A percentile compares a stretch with the other conserved stretches of the same genome.
These are phyloP conservation scores for Calidris pygmaea DNA, from an alignment of 2,113 vertebrate genomes.

Conservation along the genomic window DNA sequence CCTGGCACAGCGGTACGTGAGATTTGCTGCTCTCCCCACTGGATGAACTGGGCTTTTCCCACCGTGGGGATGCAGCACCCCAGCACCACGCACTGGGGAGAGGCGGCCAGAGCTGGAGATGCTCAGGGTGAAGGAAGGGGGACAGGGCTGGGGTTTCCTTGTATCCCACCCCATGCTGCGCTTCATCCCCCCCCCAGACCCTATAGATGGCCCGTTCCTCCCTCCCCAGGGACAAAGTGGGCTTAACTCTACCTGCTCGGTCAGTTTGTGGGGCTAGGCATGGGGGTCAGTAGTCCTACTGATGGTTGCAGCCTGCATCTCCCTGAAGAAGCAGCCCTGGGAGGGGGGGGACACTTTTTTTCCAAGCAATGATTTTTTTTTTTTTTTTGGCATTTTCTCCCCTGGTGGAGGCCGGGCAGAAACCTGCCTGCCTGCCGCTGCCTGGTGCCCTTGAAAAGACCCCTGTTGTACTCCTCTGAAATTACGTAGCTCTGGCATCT, in stretches of 20 bases:
- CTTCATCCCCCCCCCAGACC: neutral
- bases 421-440: neutral
- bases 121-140: neutral
- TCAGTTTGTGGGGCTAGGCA: fast-evolving
- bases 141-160: no score
- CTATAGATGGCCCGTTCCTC: fast-evolving
- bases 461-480: constrained; percentile 1
- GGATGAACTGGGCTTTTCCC: neutral
- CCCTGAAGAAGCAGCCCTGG: neutral
- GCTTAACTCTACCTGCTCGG: fast-evolving
- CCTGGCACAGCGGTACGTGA: fast-evolving
- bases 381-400: neutral
- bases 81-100: fast-evolving
- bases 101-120: neutral
- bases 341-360: no score
- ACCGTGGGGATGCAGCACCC: fast-evolving
- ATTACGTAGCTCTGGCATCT: neutral
- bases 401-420: fast-evolving
- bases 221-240: fast-evolving
- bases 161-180: neutral
- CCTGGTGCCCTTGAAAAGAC: constrained; percentile 61
- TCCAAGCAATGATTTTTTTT: neutral
- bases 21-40: neutral
- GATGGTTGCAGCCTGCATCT: neutral
- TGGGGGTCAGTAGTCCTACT: fast-evolving